These are phyloP conservation scores for Anaspis maculata DNA, from an alignment of 2,888 invertebrate species.

Conservation along the genomic window DNA sequence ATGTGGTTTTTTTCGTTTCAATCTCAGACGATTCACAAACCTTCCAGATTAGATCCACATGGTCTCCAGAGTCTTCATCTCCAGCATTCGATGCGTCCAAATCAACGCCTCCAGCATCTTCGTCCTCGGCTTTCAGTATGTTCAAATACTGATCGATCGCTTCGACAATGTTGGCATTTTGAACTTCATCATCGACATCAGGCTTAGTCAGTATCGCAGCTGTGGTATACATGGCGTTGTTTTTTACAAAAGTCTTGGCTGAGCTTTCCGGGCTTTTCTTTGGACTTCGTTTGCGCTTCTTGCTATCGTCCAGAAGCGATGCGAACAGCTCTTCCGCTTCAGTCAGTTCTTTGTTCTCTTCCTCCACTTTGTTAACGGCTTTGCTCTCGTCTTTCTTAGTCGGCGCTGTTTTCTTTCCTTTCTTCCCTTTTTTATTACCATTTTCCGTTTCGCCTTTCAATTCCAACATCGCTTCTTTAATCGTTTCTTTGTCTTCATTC, in stretches of 20 bases:
- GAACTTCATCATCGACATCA: too few relatives aligned
- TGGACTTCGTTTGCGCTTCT: too few relatives aligned
- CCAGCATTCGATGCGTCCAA: too few relatives aligned
- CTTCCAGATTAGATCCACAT: too few relatives aligned
- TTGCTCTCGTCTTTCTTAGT: conserved; percentile 3
- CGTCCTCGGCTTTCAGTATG: conserved; percentile 15
- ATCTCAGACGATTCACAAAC: too few relatives aligned
- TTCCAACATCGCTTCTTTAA: conserved; percentile 15
- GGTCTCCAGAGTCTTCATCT: too few relatives aligned
- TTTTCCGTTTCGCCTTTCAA: conserved; percentile 15
- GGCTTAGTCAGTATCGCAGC: conserved; percentile 20
- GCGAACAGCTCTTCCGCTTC: conserved; percentile 6
- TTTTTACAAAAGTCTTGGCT: conserved; percentile 22
- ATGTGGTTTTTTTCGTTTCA: too few relatives aligned
- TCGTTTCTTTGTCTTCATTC: conserved; percentile 4
- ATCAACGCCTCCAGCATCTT: too few relatives aligned
- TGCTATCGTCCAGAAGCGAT: neutral
- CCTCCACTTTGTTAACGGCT: conserved; percentile 6
- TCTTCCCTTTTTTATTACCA: conserved; percentile 4
- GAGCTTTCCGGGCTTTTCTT: neutral
- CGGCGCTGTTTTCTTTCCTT: conserved; percentile 5
- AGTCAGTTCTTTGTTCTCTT: conserved; percentile 3
- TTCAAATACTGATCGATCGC: conserved; percentile 21
- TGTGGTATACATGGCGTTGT: conserved; percentile 30
- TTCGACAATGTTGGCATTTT: conserved; percentile 16